phyloP scores from a whole-genome alignment of 2,888 invertebrate species.

The Nomada flava region DNA sequence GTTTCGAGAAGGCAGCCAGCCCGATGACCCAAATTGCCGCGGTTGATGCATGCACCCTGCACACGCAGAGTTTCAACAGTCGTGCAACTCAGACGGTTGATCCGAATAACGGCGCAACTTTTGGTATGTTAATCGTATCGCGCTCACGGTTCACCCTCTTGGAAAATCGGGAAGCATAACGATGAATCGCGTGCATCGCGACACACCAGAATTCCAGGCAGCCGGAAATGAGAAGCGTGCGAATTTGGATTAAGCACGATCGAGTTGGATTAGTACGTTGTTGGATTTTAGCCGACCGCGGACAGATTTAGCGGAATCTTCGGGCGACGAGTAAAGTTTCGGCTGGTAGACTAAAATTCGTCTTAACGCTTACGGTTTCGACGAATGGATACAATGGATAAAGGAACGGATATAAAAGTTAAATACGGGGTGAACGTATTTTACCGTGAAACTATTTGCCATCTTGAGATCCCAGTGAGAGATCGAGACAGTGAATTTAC shows the following conservation, averaged over 20 bases:
- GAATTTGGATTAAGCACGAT: slow-evolving; percentile 56
- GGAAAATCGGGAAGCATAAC: slow-evolving; percentile 51
- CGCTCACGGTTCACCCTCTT: slow-evolving; percentile 21
- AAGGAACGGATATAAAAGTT: too few relatives aligned
- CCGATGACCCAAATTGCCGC: slow-evolving; percentile 53
- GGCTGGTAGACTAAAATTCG: not conserved
- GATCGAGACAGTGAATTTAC: too few relatives aligned
- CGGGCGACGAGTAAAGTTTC: slow-evolving; percentile 12
- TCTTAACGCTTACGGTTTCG: not conserved
- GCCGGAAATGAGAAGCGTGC: slow-evolving; percentile 53
- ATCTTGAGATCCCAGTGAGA: too few relatives aligned
- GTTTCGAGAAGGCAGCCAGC: slow-evolving; percentile 36
- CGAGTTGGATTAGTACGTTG: slow-evolving; percentile 45
- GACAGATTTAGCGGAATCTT: slow-evolving; percentile 6
- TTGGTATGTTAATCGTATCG: slow-evolving; percentile 60
- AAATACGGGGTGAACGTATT: too few relatives aligned
- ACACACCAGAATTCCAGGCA: slow-evolving; percentile 41
- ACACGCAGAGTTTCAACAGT: slow-evolving; percentile 20
- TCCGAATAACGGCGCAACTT: slow-evolving; percentile 52
- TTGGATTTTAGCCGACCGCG: not conserved
- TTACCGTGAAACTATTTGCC: too few relatives aligned
- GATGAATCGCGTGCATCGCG: slow-evolving; percentile 54
- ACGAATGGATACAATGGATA: not conserved
- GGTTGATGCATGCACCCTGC: slow-evolving; percentile 36
- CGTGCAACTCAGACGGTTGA: slow-evolving; percentile 39